Evolutionary conservation across 2,113 vertebrate genomes (phyloP), one percentile per base, ranked within the genome.

Genomic region (Pipa parva): DNA sequence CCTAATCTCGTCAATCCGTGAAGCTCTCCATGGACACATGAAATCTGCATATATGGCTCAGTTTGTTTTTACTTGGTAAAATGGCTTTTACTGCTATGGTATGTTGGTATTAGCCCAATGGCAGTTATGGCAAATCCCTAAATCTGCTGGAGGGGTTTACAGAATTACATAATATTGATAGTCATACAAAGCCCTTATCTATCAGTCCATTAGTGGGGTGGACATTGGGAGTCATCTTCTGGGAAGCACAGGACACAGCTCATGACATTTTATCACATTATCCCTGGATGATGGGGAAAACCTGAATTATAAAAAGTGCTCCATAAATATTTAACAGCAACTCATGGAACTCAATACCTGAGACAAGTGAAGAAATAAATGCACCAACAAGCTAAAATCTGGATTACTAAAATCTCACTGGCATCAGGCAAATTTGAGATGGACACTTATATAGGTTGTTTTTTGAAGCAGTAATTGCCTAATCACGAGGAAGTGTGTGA

Each of bases 331-430:
- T 69, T 31, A 26, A 51, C 24, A 52, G 42, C 57, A 61, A 61
- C 57, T 60, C 66, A 69, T 54, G 66, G 66, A 69, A 69, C 57
- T 45, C 2, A 69, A 69, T 69, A 69, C 66, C 66, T 69, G 66
- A 69, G 65, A 63, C 29, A 69, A 68, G 60, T 25, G 33, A 61
- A 28, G 24, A 61, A 69, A 61, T 46, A 25, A 52, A 51, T 7
- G 18, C 29, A 17, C 58, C 29, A 27, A 17, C 26, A n/a, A n/a
- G n/a, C n/a, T n/a, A n/a, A n/a, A n/a, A n/a, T n/a, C n/a, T n/a
- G n/a, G n/a, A n/a, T n/a, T n/a, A n/a, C n/a, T n/a, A n/a, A n/a
- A n/a, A n/a, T n/a, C n/a, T n/a, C n/a, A n/a, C n/a, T n/a, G n/a
- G n/a, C n/a, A n/a, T n/a, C n/a, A n/a, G n/a, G n/a, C n/a, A n/a